Base-by-base conservation (phyloP, 2,888 invertebrate genomes). In the Patella ulyssiponensis region DNA sequence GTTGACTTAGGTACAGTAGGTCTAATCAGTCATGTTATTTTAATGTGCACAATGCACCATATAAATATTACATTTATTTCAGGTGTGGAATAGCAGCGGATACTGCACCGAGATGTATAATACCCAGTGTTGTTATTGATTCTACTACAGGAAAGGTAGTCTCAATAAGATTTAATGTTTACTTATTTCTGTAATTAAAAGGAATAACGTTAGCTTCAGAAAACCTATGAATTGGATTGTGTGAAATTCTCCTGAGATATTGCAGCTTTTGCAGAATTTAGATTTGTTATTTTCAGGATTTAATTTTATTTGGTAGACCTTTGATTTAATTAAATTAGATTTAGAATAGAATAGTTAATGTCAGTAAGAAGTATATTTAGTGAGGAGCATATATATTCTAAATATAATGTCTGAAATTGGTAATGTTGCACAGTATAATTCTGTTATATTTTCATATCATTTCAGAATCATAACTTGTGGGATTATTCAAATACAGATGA, bases 31-130 rank as follows among this genome's bases (percentile, higher is more conserved):
- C 33, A 33, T 27, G 3, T 27, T 27, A 27, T 27, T 27, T 27
- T 27, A 3, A 5, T 33, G 33, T 33, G 33, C 33, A 33, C 33
- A 33, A 33, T 33, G 33, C 9, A 1, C 7, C 4, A 5, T 44
- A 44, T 9, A 44, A 44, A 7, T 44, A 44, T 44, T 9, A 44
- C 44, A 44, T 77, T 72, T 80, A 80, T 86, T 92, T 54, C 84
- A 98, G 98, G 92, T 95, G 97, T 91, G 98, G 98, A 51, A 97
- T 98, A 92, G 96, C 96, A 52, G 96, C 96, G 14, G 98, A 98
- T 92, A 94, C 95, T 73, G 94, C 95, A 58, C 98, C 98, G 51
- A 93, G 98, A 84, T 96, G 96, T 89, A 97, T 98, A 81, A 94
- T 98, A 81, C 94, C 95, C 74, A 95, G 96, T 0, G 94, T 95